Evolutionary conservation across 2,113 vertebrate species (phyloP).

Genomic region (Thamnaconus septentrionalis): DNA sequence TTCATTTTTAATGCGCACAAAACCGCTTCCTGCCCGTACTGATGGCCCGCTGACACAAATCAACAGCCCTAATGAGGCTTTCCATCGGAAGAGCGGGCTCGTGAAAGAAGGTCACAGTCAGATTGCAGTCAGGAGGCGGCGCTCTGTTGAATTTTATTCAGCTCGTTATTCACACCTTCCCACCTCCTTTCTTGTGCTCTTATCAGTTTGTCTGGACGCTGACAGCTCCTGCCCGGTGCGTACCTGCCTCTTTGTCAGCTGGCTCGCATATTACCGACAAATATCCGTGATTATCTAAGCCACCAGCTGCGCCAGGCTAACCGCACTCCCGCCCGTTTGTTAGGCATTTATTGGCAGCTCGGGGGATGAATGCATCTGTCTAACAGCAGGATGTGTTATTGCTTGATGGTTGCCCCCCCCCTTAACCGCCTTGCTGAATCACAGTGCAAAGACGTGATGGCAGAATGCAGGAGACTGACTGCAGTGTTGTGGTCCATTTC

Average conservation of each 20-base stretch:
- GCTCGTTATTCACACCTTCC: conserved; percentile 26
- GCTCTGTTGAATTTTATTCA: conserved; percentile 16
- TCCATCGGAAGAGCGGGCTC: background rate
- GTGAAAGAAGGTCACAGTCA: conserved; percentile 20
- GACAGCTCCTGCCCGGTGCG: background rate
- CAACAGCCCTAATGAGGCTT: conserved; percentile 25
- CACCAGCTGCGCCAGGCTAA: background rate
- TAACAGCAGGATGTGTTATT: conserved; percentile 26
- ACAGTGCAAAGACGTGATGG: background rate
- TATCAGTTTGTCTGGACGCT: background rate
- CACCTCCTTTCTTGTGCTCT: conserved; percentile 4
- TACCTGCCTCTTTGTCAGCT: conserved; percentile 24
- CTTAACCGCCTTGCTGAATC: conserved; percentile 38
- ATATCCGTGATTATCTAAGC: conserved; percentile 1
- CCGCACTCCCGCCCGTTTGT: background rate
- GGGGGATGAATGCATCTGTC: conserved; percentile 1
- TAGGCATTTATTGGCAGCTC: conserved; percentile 1
- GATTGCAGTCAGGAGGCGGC: background rate
- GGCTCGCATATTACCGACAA: conserved; percentile 7
- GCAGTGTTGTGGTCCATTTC: conserved; percentile 16
- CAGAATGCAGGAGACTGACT: background rate
- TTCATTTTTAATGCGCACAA: conserved; percentile 6
- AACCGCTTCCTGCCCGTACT: background rate
- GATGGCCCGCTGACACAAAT: conserved; percentile 33
- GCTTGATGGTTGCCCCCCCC: conserved; percentile 21